Base-by-base conservation (phyloP, 2,113 vertebrate genomes). In the Orientallactaga bullata region DNA sequence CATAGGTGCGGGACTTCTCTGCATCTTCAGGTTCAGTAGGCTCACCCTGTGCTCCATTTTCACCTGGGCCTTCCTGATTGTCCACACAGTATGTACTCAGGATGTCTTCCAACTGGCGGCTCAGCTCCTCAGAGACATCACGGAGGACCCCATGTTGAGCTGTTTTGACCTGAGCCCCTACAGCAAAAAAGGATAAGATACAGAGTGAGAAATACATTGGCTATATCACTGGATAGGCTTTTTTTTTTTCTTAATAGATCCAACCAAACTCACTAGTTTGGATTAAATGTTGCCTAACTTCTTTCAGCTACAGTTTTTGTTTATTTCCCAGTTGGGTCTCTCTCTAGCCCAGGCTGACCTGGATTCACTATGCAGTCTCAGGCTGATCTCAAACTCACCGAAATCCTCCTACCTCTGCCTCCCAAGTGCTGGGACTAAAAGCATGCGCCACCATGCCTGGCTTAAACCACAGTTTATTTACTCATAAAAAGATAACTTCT, bases 71-170 rank as follows among this genome's bases (percentile, higher is more conserved):
- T 69, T 98, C 98, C 96, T 98, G 98, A 84, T 95, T 98, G 93
- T 98, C 99, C 95, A 98, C 97, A 23, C 99, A 99, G 97, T 99
- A 99, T 0, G 99, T 99, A 98, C 97, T 99, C 69, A 99, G 96
- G 97, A 99, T 99, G 96, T 99, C 99, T 98, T 99, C 99, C 39
- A 99, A 96, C 96, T 99, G 99, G 55, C 99, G 96, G 97, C 99
- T 99, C 76, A 99, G 98, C 97, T 99, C 99, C 86, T 99, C 99
- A 0, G 99, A 99, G 95, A 99, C 98, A 95, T 99, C 99, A 3
- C 98, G 93, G 39, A 97, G 92, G 18, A 96, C 78, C 28, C 96
- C 95, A 1, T 97, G 30, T 21, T 86, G 97, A 90, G 96, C 76
- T 80, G 89, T 55, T 94, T 97, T 98, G 72, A 98, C 96, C 92